Evolutionary conservation across 2,797 vertebrate genomes (phyloP), one percentile per base, ranked within the genome.

Genomic region (Diplodus puntazzo): DNA sequence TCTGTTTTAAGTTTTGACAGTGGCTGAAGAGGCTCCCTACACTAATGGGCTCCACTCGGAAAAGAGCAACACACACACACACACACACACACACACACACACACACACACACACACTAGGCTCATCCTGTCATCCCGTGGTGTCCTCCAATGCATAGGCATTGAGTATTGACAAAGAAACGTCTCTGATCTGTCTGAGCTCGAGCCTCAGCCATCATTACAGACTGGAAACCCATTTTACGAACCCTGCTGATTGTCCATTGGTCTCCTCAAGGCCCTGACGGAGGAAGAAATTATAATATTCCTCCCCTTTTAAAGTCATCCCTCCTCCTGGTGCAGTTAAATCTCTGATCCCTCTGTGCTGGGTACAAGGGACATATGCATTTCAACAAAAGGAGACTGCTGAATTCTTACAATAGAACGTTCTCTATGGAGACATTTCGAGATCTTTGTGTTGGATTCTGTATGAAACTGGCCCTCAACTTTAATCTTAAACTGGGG

Each of bases 141-240:
- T 73, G 77, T 83, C 73, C 83, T 77, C 58, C 46, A 39, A 72
- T 73, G 77, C 70, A 75, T 81, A 79, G 68, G 72, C 74, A 80
- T 34, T 34, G 78, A 79, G 82, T 83, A 87, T 83, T 87, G 83
- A 89, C 62, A 81, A 69, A 69, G 76, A 83, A 65, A 39, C 0
- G 25, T 66, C 82, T 84, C 76, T 88, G 75, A 92, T 93, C 80
- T 75, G 66, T 82, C 84, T 83, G 81, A 69, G 84, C 80, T 81
- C 57, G 48, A 85, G 86, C 81, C 78, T 39, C 39, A 82, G 84
- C 82, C 87, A 76, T 89, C 90, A 92, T 92, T 92, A 91, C 77
- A 74, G 78, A 79, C 85, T 80, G 49, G 69, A 85, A 85, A 91
- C 87, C 61, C 61, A 55, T 79, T 84, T 82, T 49, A 82, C 74